Evolutionary conservation across 2,888 invertebrate genomes (phyloP).

Genomic region (Cryptus viduatorius): DNA sequence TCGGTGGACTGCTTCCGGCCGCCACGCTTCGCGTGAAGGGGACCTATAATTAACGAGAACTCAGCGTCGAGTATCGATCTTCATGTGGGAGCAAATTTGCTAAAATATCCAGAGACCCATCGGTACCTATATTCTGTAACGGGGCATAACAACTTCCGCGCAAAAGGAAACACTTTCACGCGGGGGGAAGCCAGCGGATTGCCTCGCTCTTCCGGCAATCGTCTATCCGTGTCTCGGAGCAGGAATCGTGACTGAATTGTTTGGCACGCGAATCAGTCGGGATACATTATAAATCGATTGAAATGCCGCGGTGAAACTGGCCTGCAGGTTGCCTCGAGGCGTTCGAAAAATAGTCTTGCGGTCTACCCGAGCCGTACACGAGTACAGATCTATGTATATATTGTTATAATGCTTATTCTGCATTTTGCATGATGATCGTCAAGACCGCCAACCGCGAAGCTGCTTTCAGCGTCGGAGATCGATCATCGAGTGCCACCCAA

Average conservation of each 20-base stretch:
- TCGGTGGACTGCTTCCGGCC: not conserved
- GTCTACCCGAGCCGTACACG: not conserved
- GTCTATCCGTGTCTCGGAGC: slow-evolving; percentile 13
- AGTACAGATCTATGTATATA: slow-evolving; percentile 6
- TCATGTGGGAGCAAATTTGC: not conserved
- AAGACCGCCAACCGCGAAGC: slow-evolving; percentile 37
- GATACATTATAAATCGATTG: slow-evolving; percentile 20
- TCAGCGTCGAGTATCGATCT: slow-evolving; percentile 1
- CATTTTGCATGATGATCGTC: slow-evolving; percentile 23
- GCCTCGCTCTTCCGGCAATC: slow-evolving; percentile 48
- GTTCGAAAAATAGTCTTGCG: slow-evolving; percentile 31
- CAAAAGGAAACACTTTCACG: slow-evolving; percentile 57
- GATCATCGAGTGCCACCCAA: slow-evolving; percentile 37
- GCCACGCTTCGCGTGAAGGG: not conserved
- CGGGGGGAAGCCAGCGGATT: slow-evolving; percentile 32
- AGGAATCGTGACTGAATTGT: slow-evolving; percentile 55
- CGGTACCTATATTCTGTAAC: not conserved
- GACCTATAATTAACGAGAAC: slow-evolving; percentile 12
- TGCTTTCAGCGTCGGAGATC: slow-evolving; percentile 35
- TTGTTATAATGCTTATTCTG: slow-evolving; percentile 31
- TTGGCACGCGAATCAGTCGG: slow-evolving; percentile 42
- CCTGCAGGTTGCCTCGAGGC: slow-evolving; percentile 32
- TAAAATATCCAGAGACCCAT: slow-evolving; percentile 1
- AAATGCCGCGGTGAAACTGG: slow-evolving; percentile 38
- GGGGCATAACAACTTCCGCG: slow-evolving; percentile 46